Percentiles rank a stretch among this genome's conserved stretches.
Evolutionary conservation across 1,140 invertebrate genomes (phyloP).

Genomic region (Nymphalis io): DNA sequence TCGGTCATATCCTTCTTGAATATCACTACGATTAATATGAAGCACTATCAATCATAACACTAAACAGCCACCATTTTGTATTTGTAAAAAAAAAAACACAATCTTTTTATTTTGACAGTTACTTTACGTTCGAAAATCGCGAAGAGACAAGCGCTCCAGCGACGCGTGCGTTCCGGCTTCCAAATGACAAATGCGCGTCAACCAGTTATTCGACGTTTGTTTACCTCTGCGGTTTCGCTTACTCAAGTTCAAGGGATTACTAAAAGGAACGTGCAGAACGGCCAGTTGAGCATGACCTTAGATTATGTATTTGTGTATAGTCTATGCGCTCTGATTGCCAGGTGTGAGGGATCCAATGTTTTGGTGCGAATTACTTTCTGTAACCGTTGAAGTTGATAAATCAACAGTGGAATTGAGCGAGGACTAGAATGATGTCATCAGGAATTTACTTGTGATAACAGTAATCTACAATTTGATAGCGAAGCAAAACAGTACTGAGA

Average conservation of each 20-base stretch:
- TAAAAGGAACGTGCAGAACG: slow-evolving; percentile 42
- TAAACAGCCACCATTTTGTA: slow-evolving; percentile 20
- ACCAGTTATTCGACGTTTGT: slow-evolving; percentile 66
- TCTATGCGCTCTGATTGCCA: not conserved
- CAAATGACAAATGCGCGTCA: slow-evolving; percentile 76
- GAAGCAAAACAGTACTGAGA: slow-evolving; percentile 26
- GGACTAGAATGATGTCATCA: slow-evolving; percentile 52
- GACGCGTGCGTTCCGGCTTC: slow-evolving; percentile 55
- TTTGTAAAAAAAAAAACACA: slow-evolving; percentile 11
- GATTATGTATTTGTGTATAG: slow-evolving; percentile 25
- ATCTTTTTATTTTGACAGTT: slow-evolving; percentile 29
- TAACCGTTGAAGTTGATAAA: not conserved
- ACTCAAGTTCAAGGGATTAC: slow-evolving; percentile 76
- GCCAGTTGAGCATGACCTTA: slow-evolving; percentile 41
- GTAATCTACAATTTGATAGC: slow-evolving; percentile 28
- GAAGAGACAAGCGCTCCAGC: slow-evolving; percentile 48
- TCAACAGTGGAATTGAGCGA: slow-evolving; percentile 33
- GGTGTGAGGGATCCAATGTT: slow-evolving; percentile 17
- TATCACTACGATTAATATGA: slow-evolving; percentile 16
- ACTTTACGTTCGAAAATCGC: slow-evolving; percentile 32
- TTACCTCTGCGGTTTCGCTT: slow-evolving; percentile 66
- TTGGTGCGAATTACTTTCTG: slow-evolving; percentile 18
- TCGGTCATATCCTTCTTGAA: slow-evolving; percentile 40
- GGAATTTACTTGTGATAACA: slow-evolving; percentile 25
- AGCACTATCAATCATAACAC: slow-evolving; percentile 22